These are phyloP conservation scores for Pycnomerus fuliginosus DNA, from an alignment of 2,888 invertebrate species.

Conservation along the genomic window DNA sequence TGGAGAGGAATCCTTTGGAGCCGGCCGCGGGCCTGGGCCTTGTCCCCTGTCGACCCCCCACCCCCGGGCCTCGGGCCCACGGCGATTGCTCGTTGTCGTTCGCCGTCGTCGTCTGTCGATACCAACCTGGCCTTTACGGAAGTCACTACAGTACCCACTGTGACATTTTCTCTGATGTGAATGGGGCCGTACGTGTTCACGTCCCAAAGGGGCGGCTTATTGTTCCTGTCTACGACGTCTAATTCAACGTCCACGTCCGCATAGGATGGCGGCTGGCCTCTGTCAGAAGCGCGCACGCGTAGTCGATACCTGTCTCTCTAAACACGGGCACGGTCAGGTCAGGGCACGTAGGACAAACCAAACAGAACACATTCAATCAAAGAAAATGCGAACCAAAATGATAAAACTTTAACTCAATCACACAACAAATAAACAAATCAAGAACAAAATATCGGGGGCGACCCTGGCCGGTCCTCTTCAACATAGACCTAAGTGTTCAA, in stretches of 20 bases:
- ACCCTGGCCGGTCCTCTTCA: neutral
- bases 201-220: constrained; percentile 97
- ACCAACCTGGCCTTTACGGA: constrained; percentile 98
- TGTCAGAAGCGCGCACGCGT: constrained; percentile 95
- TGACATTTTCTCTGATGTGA: constrained; percentile 98
- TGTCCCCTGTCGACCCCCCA: constrained; percentile 36
- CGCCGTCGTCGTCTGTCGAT: constrained; percentile 55
- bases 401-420: constrained; percentile 48
- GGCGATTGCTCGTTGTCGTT: constrained; percentile 25
- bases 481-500: constrained; percentile 1
- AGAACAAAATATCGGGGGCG: constrained; percentile 28
- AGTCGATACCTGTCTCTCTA: constrained; percentile 97
- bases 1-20: constrained; percentile 33
- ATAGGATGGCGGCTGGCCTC: constrained; percentile 87
- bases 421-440: constrained; percentile 45
- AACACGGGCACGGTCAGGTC: constrained; percentile 69
- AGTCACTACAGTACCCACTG: constrained; percentile 98
- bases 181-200: constrained; percentile 94
- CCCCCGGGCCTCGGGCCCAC: constrained; percentile 35
- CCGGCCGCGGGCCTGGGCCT: constrained; percentile 42
- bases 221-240: constrained; percentile 98
- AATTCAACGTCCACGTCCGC: constrained; percentile 97
- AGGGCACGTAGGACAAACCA: constrained; percentile 63
- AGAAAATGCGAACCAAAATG: constrained; percentile 40
- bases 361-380: constrained; percentile 50